Base-by-base conservation (phyloP, 2,888 invertebrate species). In the Andrena chrysosceles region DNA sequence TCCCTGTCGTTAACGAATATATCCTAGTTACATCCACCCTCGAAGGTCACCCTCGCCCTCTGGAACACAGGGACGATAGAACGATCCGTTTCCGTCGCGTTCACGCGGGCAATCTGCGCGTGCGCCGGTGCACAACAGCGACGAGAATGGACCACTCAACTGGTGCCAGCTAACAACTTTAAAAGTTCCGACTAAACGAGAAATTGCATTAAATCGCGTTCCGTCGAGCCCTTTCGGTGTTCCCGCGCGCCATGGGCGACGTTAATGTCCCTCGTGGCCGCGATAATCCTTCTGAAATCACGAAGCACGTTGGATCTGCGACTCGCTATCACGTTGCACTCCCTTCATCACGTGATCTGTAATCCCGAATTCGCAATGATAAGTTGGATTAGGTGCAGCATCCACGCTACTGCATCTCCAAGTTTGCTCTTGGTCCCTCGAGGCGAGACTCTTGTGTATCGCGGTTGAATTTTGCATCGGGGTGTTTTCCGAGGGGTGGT, bases 201-300 rank as follows among this genome's bases (percentile, higher is more conserved):
- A 87, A 90, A 90, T 89, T 87, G 89, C 89, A 90, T 90, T 90
- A 90, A 90, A 89, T 86, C 69, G 76, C 71, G 82, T 81, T 81
- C 71, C 83, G 52, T 69, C 69, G 77, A 74, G 72, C 78, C 83
- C 80, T 87, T 87, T 81, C 78, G 70, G 63, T 56, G 63, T 73
- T 54, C 68, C 49, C 16, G 48, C 26, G 8, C 52, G 29, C 68
- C 69, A 35, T 54, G 33, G 54, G 48, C 54, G 23, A 49, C 75
- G 76, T 60, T 79, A 83, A 83, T 76, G 81, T 72, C 54, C 52
- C 33, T 49, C 77, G 62, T 33, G 33, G 67, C 54, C 31, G n/a
- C 66, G 56, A 35, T 82, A 72, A 82, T 81, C 71, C 64, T 49
- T 49, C 66, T 10, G 60, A 59, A 66, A 73, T 63, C 80, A 29